Conservation (phyloP, 2,888 invertebrate genomes). For the Rhogogaster chlorosoma region DNA sequence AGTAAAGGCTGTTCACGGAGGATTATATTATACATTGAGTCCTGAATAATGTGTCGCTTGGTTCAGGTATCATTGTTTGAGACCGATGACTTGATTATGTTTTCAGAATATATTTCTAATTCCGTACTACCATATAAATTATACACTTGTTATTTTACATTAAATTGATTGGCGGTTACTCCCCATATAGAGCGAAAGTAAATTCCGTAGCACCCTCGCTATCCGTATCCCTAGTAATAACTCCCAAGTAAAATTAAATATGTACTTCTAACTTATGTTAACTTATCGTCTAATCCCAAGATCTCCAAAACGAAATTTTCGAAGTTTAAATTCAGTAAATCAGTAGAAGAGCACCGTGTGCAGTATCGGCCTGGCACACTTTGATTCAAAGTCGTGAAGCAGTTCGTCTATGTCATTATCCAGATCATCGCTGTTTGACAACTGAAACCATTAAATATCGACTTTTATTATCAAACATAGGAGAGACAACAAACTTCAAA, state of each 20-base stretch:
- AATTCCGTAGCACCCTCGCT: constrained; percentile 24
- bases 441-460: constrained; percentile 78
- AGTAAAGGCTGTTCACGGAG: no score
- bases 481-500: background rate
- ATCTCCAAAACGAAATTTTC: constrained; percentile 24
- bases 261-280: constrained; percentile 59
- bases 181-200: constrained; percentile 21
- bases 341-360: constrained; percentile 97
- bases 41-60: no score
- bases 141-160: constrained; percentile 27
- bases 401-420: constrained; percentile 99
- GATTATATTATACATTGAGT: no score
- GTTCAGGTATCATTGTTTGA: no score
- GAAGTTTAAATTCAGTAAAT: constrained; percentile 47
- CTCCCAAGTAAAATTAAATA: constrained; percentile 47
- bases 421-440: constrained; percentile 93
- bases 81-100: background rate
- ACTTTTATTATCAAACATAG: background rate
- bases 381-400: constrained; percentile 95
- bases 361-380: constrained; percentile 91
- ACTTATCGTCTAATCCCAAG: constrained; percentile 57
- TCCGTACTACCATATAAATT: constrained; percentile 30
- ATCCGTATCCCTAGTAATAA: background rate
- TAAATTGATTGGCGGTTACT: constrained; percentile 29
- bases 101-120: constrained; percentile 37